Base-by-base conservation (phyloP, 2,113 vertebrate species). In the Zeus faber region DNA sequence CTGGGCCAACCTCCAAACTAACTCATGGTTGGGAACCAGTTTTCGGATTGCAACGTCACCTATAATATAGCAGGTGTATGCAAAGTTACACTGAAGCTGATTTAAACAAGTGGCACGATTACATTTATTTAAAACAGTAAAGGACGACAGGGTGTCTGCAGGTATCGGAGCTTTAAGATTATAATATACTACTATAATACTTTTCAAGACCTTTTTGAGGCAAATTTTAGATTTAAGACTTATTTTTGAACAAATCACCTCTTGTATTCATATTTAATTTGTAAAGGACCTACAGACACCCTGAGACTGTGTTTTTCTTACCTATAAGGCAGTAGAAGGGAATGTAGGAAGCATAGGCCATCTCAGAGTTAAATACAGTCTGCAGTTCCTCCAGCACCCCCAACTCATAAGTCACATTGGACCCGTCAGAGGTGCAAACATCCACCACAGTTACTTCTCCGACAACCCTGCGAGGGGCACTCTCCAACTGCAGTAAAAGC, bases 291-390 rank as follows among this genome's bases (percentile, higher is more conserved):
- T 43, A 17, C 16, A 1, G 40, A 17, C 8, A 43, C 2, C 2
- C n/a, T 1, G 40, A 4, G 3, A 29, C 24, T 14, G 57, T n/a
- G 35, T 0, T 1, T 35, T 14, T 49, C 76, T 0, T 90, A 99
- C 95, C 96, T 63, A 98, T 89, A 65, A 99, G 85, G 81, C 95
- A 96, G 74, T 93, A 92, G 89, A 98, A 98, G 14, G 95, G 94
- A 72, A 97, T 90, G 76, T 95, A 98, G 55, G 95, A 94, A 27
- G 90, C 87, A 63, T 98, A 93, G 0, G 95, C 97, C 96, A 98
- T 98, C 84, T 98, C 92, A 1, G 93, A 71, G 70, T 87, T 96
- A 79, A 98, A 98, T 33, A 97, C 95, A 48, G 92, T 91, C 88
- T 94, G 92, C 61, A 99, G 87, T 73, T 99, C 96, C 14, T 94